Evolutionary conservation across 2,113 vertebrate species (phyloP), one percentile per base, ranked within the genome.

Genomic region (Leiothrix lutea): DNA sequence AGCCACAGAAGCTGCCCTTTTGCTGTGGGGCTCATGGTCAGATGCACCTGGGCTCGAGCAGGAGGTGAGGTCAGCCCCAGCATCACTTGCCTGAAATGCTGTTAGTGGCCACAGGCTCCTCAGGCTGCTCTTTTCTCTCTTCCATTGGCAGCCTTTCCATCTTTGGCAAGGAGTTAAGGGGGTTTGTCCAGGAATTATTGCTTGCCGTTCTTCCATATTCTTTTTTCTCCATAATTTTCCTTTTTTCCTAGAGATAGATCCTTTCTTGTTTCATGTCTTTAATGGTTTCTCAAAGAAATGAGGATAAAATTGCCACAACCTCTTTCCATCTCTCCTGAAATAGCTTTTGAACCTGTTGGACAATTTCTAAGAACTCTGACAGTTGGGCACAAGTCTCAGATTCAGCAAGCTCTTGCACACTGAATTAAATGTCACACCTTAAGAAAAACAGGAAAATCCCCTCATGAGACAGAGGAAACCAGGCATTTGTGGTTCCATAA

Each of bases 41-140:
- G 54, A 17, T 44, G 29, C 13, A 51, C 9, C 23, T 25, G 19
- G 54, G 36, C 60, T 44, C 0, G 0, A 61, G 56, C 19, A 23
- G 60, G 28, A 73, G 60, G 17, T 0, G 0, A 85, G 42, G 7
- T 38, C 36, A 90, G 36, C 22, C 61, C 45, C 61, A 71, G 33
- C 56, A 36, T 24, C 10, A 1, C 0, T 0, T 51, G 45, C 47
- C 40, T 53, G n/a, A 67, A 66, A 71, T 38, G 28, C 12, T 89
- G 9, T 15, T 33, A 6, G 36, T 56, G 40, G 73, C 56, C 15
- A 8, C 38, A 61, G 44, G 36, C 57, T 79, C n/a, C 51, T 57
- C 54, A 47, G 40, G 77, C 54, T 80, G 47, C 74, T 87, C 25
- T 58, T 95, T 47, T 20, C 10, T 50, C 23, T 36, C 22, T 51